These are phyloP conservation scores for Brachionus angularis DNA, from an alignment of 1,140 invertebrate species.

Conservation along the genomic window DNA sequence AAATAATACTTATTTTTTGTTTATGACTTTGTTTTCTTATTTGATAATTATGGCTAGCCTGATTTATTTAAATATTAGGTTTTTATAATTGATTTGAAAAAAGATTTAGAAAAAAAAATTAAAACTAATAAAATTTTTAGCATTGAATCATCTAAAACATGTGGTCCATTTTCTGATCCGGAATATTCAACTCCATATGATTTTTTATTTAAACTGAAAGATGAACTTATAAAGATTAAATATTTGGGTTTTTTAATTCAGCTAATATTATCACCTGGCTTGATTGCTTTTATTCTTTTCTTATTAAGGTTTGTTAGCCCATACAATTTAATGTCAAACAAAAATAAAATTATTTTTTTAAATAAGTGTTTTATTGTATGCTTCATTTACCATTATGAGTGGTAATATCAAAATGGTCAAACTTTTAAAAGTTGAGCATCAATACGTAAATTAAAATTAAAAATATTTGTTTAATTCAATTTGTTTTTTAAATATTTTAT, in stretches of 20 bases:
- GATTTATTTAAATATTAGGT: no score
- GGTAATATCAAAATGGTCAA: neutral
- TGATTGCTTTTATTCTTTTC: constrained; percentile 8
- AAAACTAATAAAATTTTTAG: no score
- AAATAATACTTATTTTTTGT: no score
- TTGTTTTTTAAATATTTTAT: no score
- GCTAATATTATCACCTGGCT: constrained; percentile 6
- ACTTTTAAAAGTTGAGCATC: no score
- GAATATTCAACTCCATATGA: neutral
- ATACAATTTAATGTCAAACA: neutral
- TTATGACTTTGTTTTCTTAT: no score
- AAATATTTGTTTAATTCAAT: no score
- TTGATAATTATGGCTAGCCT: no score
- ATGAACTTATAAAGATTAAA: neutral
- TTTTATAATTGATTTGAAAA: no score
- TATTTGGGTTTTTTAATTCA: neutral
- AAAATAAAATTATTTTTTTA: neutral
- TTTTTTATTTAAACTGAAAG: neutral
- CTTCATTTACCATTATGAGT: neutral
- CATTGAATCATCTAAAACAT: neutral
- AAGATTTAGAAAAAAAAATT: no score
- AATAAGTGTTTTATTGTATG: constrained; percentile 1
- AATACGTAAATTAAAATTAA: no score
- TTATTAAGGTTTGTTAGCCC: neutral
- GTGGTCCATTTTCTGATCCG: constrained; percentile 6